Conservation (phyloP, 2,113 vertebrate genomes). For the Apus apus region DNA sequence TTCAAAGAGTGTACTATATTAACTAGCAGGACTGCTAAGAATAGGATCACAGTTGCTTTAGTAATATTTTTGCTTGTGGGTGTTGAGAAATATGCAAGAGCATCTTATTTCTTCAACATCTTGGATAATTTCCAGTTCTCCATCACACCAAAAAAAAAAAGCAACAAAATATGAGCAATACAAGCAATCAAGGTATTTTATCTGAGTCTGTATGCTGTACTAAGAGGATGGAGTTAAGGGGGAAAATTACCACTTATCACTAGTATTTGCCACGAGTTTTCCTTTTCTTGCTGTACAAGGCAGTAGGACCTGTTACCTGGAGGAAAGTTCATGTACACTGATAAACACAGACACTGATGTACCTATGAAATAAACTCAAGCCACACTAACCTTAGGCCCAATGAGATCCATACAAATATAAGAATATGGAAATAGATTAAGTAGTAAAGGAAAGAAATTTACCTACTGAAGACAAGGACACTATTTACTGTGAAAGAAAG, state of each 20-base stretch:
- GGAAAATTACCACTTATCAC: neutral
- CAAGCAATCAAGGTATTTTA: neutral
- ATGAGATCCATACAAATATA: neutral
- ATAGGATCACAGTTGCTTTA: neutral
- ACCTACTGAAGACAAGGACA: neutral
- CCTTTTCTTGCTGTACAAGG: neutral
- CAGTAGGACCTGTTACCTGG: neutral
- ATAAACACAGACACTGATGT: neutral
- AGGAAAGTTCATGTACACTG: slow-evolving; percentile 13
- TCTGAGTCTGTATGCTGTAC: neutral
- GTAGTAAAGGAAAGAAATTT: neutral
- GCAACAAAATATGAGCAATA: neutral
- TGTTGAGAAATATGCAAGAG: neutral
- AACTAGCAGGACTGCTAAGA: neutral
- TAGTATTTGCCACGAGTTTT: neutral
- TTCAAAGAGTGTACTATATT: neutral
- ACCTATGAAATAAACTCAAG: slow-evolving; percentile 61
- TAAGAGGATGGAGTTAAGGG: neutral
- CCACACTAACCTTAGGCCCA: neutral
- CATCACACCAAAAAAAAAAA: neutral
- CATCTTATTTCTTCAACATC: neutral
- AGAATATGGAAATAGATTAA: neutral
- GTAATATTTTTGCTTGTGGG: neutral
- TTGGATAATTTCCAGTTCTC: neutral
- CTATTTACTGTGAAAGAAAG: neutral